Evolutionary conservation across 2,797 vertebrate species (phyloP), one percentile per base, ranked within the genome.

Genomic region (Acestrorhynchus altus): DNA sequence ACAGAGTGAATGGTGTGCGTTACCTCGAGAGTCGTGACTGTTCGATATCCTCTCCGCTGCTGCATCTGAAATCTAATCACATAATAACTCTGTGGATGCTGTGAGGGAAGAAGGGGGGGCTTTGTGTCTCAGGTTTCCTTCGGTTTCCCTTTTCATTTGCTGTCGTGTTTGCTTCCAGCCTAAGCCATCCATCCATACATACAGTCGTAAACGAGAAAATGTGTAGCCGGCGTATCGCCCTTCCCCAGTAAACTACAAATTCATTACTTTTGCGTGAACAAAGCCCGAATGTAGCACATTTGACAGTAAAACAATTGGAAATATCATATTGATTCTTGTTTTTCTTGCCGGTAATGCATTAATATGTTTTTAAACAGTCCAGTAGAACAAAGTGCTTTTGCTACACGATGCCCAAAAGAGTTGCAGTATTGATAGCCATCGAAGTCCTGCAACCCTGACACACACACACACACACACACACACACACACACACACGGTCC

Each of bases 61-160:
- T 44, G 64, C 31, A 13, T 67, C 47, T 68, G 74, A 57, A 81
- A 77, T 63, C 70, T 39, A 64, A 69, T 69, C 56, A 31, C n/a
- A 4, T 35, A 56, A 70, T 67, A 60, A 51, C 24, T 47, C 24
- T 73, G 40, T 12, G n/a, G 31, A 59, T n/a, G 28, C 7, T 13
- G 42, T 15, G 57, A 31, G 18, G 11, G 60, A 11, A 39, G 57
- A 24, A 3, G 24, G 12, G 0, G 0, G 0, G 0, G 22, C 13
- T 57, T 28, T 24, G 24, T 28, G 52, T 56, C 20, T 8, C 60
- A n/a, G 10, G 16, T 63, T 64, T 65, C 22, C 2, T 44, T 65
- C 24, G n/a, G 63, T 24, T 46, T 46, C 11, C 39, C 9, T 22
- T 64, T 64, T 64, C 15, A 59, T 28, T 31, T 18, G 15, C 61